Evolutionary conservation across 2,888 invertebrate genomes (phyloP), one percentile per base, ranked within the genome.

Genomic region (Bugula neritina): DNA sequence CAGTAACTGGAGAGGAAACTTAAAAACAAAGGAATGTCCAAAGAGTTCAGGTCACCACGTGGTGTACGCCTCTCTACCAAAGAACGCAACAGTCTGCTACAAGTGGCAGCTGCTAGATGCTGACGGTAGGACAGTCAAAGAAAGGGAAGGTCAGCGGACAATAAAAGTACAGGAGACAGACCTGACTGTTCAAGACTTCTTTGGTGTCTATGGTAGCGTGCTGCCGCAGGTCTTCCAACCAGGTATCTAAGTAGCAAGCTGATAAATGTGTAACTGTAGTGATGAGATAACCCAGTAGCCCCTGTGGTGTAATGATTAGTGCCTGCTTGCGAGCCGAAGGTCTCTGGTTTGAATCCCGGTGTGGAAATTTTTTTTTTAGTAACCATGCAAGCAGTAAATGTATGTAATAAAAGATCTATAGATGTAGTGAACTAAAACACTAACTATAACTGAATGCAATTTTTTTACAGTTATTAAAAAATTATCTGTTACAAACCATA

Each of bases 161-260:
- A 63, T 63, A 25, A 25, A 25, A 31, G 5, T 63, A n/a, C 31
- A 27, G 31, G 31, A 31, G 17, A 31, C 2, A 63, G 63, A 63
- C n/a, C 17, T 63, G 63, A 63, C 63, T 3, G 63, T 63, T 29
- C 63, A 63, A 63, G 63, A 63, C 31, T 63, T 21, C 63, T 63
- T 29, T 27, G 63, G 63, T 31, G 27, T 25, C 31, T 63, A 63
- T 34, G 21, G 31, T 63, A 34, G 63, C 13, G 25, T 63, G 34
- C 31, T 63, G 27, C 63, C 63, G 10, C 31, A 63, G n/a, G 27
- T 63, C 2, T 34, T 63, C n/a, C 63, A 63, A 34, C 63, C 63
- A 63, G 63, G 63, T 63, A 31, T 17, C 17, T 5, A 43, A 10
- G 5, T 5, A 10, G 17, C 5, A 43, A 10, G 17, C 43, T 43